Evolutionary conservation across 2,888 invertebrate genomes (phyloP).

Genomic region (Agrotis clavis): DNA sequence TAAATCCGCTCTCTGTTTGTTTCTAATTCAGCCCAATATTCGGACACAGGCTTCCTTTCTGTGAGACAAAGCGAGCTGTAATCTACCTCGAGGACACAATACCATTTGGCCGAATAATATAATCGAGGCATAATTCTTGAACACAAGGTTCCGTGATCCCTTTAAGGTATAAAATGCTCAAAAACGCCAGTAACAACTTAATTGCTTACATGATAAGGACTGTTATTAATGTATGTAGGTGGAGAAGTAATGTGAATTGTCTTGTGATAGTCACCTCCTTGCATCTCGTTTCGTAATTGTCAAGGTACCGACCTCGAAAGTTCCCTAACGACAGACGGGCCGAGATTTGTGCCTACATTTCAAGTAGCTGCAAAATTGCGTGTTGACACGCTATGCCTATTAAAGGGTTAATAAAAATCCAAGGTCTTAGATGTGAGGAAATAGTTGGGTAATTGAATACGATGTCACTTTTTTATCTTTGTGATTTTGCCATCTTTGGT

Average conservation of each 20-base stretch:
- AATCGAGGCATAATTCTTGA: background rate
- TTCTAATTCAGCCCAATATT: no score
- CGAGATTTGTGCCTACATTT: conserved; percentile 36
- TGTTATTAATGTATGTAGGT: conserved; percentile 45
- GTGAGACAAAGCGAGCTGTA: no score
- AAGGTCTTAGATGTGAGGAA: conserved; percentile 26
- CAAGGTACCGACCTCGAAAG: conserved; percentile 58
- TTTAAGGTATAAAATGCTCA: background rate
- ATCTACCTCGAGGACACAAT: no score
- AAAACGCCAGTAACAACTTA: conserved; percentile 1
- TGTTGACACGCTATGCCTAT: conserved; percentile 30
- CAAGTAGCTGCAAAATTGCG: conserved; percentile 16
- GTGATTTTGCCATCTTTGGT: no score
- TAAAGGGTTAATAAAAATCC: conserved; percentile 14
- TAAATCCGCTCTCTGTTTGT: no score
- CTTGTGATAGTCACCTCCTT: conserved; percentile 48
- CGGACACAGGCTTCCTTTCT: no score
- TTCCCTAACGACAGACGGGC: conserved; percentile 40
- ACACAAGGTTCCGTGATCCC: conserved; percentile 21
- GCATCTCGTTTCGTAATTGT: conserved; percentile 52
- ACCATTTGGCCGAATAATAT: no score
- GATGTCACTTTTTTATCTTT: background rate
- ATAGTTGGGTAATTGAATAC: conserved; percentile 13
- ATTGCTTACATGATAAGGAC: conserved; percentile 30
- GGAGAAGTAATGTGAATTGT: conserved; percentile 51